Conservation (phyloP, 1,140 invertebrate species). For the Drosophila triauraria region DNA sequence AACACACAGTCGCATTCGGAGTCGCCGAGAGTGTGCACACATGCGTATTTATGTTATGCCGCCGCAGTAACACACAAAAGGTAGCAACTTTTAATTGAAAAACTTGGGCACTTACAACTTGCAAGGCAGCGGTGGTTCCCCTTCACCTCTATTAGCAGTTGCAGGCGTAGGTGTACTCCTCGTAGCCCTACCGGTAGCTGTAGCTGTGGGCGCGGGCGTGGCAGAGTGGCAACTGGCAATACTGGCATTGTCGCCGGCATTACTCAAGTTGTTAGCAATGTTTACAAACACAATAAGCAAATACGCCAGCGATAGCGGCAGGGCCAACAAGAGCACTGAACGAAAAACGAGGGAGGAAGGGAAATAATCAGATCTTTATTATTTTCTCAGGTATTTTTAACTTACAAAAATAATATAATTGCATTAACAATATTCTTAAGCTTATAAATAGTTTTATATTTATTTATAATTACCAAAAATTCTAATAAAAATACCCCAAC, state of each 20-base stretch:
- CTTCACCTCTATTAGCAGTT: conserved; percentile 64
- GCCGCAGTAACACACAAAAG: conserved; percentile 79
- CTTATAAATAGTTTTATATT: no score
- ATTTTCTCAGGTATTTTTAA: no score
- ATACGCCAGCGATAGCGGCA: conserved; percentile 54
- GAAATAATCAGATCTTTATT: no score
- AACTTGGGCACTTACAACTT: conserved; percentile 83
- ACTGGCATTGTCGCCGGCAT: conserved; percentile 77
- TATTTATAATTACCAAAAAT: no score
- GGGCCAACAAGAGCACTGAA: conserved; percentile 12
- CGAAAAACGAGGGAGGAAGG: neutral
- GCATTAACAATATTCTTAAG: no score
- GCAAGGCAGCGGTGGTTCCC: conserved; percentile 39
- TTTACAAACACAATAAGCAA: conserved; percentile 83
- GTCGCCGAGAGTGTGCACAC: conserved; percentile 42
- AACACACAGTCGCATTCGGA: conserved; percentile 18
- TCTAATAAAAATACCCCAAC: no score
- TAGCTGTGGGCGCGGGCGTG: conserved; percentile 18
- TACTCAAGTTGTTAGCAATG: conserved; percentile 83
- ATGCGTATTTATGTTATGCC: conserved; percentile 80
- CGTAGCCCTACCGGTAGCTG: conserved; percentile 18
- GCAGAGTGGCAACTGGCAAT: conserved; percentile 49
- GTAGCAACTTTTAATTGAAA: conserved; percentile 84
- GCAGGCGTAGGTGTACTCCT: conserved; percentile 23
- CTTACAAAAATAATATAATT: no score